Conservation (phyloP, 2,797 vertebrate genomes). For the Ptychobarbus kaznakovi region DNA sequence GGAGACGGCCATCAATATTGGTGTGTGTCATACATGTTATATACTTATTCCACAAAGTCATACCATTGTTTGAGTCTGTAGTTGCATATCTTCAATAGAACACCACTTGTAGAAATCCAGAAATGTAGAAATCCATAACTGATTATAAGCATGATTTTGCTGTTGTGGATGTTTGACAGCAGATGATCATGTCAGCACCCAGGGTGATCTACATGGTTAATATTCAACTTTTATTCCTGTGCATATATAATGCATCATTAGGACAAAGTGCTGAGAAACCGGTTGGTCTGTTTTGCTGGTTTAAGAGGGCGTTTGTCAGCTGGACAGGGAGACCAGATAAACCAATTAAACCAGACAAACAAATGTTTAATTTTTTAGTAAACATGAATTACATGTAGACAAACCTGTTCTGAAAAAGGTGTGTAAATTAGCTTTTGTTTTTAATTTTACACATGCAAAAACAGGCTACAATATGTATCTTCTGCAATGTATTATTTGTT, state of each 20-base stretch:
- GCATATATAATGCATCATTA: too few species aligned
- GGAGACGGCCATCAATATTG: slow-evolving; percentile 97
- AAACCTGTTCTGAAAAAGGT: background rate
- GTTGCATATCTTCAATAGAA: background rate
- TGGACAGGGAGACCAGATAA: background rate
- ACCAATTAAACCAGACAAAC: background rate
- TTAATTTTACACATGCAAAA: background rate
- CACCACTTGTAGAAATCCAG: background rate
- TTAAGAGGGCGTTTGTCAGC: background rate
- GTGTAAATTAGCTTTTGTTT: background rate
- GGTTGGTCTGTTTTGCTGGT: slow-evolving; percentile 9
- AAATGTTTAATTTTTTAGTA: background rate
- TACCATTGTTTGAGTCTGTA: background rate
- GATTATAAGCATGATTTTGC: background rate
- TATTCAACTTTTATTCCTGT: background rate
- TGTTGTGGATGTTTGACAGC: background rate
- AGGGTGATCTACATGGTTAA: background rate
- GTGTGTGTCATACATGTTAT: slow-evolving; percentile 58
- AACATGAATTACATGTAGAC: background rate
- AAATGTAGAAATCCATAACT: background rate
- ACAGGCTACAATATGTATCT: background rate
- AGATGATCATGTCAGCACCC: background rate
- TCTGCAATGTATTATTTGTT: background rate
- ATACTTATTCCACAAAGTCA: background rate
- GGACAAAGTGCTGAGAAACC: background rate